phyloP scores from a whole-genome alignment of 53 echinoderm and acorn worm genomes.

The Crossaster papposus region DNA sequence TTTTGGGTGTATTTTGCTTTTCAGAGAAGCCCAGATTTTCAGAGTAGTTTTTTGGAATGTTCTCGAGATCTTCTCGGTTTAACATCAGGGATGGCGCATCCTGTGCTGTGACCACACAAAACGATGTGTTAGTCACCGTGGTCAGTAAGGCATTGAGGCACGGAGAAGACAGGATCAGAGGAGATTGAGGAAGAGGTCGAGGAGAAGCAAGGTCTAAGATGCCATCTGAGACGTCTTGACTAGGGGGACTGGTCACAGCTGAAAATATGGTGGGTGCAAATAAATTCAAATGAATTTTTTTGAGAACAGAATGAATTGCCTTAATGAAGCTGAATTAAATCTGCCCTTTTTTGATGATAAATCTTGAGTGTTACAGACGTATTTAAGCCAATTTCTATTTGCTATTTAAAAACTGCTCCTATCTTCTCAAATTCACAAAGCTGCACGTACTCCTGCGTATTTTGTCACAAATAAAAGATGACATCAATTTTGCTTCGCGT shows the following conservation, averaged over 20 bases:
- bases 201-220: background rate
- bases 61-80: background rate
- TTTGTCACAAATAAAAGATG: no score
- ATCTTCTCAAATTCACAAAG: no score
- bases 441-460: no score
- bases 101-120: background rate
- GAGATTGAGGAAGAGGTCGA: no score
- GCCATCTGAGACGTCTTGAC: background rate
- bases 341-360: no score
- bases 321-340: no score
- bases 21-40: background rate
- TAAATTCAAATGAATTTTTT: background rate
- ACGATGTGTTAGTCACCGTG: background rate
- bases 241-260: background rate
- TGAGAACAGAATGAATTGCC: no score
- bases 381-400: no score
- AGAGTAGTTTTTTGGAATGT: background rate
- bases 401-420: no score
- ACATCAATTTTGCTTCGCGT: no score
- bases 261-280: background rate
- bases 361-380: no score
- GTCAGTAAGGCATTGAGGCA: background rate
- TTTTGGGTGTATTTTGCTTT: background rate
- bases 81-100: background rate
- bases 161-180: background rate